These are phyloP conservation scores for Hypotaenidia philippensis DNA, from an alignment of 2,797 vertebrate species.

Conservation along the genomic window DNA sequence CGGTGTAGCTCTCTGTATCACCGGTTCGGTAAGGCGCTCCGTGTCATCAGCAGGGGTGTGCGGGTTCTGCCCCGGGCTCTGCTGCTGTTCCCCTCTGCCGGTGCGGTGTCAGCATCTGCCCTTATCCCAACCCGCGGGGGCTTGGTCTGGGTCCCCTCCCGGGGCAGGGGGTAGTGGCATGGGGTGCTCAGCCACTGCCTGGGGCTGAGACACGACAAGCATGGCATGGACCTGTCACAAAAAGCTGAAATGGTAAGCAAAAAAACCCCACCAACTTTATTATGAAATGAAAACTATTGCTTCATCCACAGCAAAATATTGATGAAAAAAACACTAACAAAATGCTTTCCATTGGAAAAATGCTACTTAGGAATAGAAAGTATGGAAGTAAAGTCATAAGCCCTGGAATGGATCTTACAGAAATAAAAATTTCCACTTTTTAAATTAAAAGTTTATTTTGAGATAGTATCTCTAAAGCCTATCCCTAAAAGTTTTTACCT, in stretches of 20 bases:
- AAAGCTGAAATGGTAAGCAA: neutral
- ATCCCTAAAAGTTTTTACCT: neutral
- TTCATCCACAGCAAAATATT: neutral
- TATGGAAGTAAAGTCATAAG: neutral
- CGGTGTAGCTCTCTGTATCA: too few relatives aligned
- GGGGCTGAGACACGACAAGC: too few relatives aligned
- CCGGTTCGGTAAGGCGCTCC: too few relatives aligned
- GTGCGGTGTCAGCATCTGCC: too few relatives aligned
- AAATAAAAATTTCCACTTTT: neutral
- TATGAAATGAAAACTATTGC: neutral
- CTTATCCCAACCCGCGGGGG: too few relatives aligned
- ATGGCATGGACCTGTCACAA: neutral
- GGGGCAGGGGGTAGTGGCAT: too few relatives aligned
- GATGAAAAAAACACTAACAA: neutral
- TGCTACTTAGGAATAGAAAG: neutral
- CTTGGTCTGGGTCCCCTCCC: too few relatives aligned
- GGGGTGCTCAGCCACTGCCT: too few relatives aligned
- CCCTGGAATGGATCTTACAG: neutral
- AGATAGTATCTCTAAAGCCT: neutral
- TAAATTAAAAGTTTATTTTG: neutral
- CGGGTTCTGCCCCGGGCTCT: too few relatives aligned
- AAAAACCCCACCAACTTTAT: neutral
- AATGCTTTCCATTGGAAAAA: neutral
- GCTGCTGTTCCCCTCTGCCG: too few relatives aligned
- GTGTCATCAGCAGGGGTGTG: too few relatives aligned